Conservation (phyloP, 2,797 vertebrate genomes). For the Cichlasoma orientale region DNA sequence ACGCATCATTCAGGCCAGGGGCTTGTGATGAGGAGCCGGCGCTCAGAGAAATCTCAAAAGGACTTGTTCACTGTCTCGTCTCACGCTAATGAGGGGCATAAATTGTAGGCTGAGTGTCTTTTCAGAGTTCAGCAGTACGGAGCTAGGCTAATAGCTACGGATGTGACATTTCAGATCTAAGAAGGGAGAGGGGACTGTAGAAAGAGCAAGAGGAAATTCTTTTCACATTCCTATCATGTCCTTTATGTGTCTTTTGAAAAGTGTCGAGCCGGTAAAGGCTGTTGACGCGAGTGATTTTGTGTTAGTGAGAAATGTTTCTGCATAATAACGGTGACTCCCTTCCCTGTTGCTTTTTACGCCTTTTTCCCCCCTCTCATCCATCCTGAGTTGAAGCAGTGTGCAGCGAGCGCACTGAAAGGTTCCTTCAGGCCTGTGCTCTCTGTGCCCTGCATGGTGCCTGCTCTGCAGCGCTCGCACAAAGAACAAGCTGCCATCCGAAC, state of each 20-base stretch:
- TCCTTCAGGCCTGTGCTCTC: slow-evolving; percentile 36
- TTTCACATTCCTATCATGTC: slow-evolving; percentile 56
- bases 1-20: slow-evolving; percentile 58
- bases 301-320: slow-evolving; percentile 39
- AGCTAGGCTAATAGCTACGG: slow-evolving; percentile 67
- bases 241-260: slow-evolving; percentile 49
- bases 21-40: slow-evolving; percentile 56
- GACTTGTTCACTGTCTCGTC: slow-evolving; percentile 69
- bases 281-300: slow-evolving; percentile 45
- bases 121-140: slow-evolving; percentile 48
- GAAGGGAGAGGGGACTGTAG: slow-evolving; percentile 14
- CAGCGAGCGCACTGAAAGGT: slow-evolving; percentile 32
- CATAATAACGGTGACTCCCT: slow-evolving; percentile 48
- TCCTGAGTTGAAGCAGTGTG: slow-evolving; percentile 26
- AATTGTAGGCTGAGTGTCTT: slow-evolving; percentile 63
- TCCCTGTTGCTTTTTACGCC: slow-evolving; percentile 31
- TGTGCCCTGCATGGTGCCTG: slow-evolving; percentile 45
- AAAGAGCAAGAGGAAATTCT: slow-evolving; percentile 66
- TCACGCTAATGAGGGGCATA: slow-evolving; percentile 70
- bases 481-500: slow-evolving; percentile 40
- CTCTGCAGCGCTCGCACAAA: slow-evolving; percentile 36
- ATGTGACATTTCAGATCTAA: slow-evolving; percentile 65
- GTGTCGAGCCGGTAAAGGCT: slow-evolving; percentile 35
- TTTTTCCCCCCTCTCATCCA: slow-evolving; percentile 29
- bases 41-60: slow-evolving; percentile 65